Evolutionary conservation across 1,140 invertebrate species (phyloP), one percentile per base, ranked within the genome.

Genomic region (Thalassaphorura encarpata): DNA sequence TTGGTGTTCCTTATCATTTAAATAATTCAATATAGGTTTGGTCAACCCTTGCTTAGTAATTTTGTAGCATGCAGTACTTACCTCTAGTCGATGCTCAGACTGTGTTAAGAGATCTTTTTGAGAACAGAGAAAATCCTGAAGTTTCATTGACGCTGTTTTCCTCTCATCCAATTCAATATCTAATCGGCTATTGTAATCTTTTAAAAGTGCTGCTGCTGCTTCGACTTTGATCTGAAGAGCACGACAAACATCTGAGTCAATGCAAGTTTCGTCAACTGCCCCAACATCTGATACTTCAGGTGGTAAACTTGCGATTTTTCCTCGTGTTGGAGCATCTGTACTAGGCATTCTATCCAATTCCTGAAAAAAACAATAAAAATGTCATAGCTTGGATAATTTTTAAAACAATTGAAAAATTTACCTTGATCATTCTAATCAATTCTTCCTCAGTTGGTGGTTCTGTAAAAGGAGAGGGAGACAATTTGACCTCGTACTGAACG

Each of bases 291-390:
- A 94, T 2, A 97, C 90, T 77, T 95, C 91, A 45, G 86, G 85
- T 1, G 93, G 93, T 31, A 97, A 74, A 45, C 85, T 89, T 0
- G 93, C 89, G 63, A 97, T 97, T 67, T 87, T 83, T 72, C 96
- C 89, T 68, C 93, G 74, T 0, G 94, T 86, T 26, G 79, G 79
- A 51, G 91, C 93, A 78, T 97, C 93, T 63, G 87, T 87, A 0
- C 92, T 96, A 1, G 93, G 89, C 61, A 90, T 89, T 66, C 87
- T 89, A 74, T 97, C 93, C 61, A 97, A 76, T 66, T 90, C 89
- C 74, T 86, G 75, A 39, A 92, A 75, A 28, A 58, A 67, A 60
- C 18, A 39, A 59, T 41, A 39, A 40, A 52, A 46, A 51, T 39
- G 52, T 43, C 31, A 26, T 27, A 26, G 42, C 28, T 2, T 21